Conservation (phyloP, 53 echinoderm and acorn worm species). For the Zoroaster sp. region DNA sequence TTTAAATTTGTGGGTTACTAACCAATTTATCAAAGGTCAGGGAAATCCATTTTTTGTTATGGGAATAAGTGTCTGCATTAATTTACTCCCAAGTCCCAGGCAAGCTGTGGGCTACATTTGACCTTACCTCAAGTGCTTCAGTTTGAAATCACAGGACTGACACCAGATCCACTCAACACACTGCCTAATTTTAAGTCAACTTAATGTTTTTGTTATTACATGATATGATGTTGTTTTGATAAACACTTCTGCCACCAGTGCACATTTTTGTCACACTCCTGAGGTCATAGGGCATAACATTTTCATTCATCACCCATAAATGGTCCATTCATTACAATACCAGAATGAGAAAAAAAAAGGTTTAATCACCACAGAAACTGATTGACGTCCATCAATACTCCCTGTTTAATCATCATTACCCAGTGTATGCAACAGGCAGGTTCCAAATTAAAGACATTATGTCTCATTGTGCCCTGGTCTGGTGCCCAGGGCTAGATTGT, state of each 20-base stretch:
- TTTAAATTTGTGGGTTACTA: too few relatives aligned
- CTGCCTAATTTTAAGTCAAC: not conserved
- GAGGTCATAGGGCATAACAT: not conserved
- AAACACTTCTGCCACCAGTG: not conserved
- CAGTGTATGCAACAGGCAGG: not conserved
- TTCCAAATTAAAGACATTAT: slow-evolving; percentile 2
- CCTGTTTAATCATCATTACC: not conserved
- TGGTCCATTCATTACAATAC: not conserved
- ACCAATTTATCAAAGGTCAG: too few relatives aligned
- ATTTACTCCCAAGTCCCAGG: too few relatives aligned
- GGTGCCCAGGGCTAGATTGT: not conserved
- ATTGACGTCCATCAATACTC: not conserved
- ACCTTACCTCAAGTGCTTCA: not conserved
- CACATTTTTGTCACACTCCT: not conserved
- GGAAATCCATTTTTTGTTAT: too few relatives aligned
- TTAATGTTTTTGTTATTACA: not conserved
- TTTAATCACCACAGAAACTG: not conserved
- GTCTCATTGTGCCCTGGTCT: not conserved
- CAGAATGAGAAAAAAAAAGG: not conserved
- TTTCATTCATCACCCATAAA: not conserved
- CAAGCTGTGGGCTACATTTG: not conserved
- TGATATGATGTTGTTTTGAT: not conserved
- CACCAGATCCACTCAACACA: not conserved
- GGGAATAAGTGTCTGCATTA: too few relatives aligned
- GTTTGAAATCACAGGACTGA: not conserved